Evolutionary conservation across 2,888 invertebrate species (phyloP).

Genomic region (Epistrophe grossulariae): DNA sequence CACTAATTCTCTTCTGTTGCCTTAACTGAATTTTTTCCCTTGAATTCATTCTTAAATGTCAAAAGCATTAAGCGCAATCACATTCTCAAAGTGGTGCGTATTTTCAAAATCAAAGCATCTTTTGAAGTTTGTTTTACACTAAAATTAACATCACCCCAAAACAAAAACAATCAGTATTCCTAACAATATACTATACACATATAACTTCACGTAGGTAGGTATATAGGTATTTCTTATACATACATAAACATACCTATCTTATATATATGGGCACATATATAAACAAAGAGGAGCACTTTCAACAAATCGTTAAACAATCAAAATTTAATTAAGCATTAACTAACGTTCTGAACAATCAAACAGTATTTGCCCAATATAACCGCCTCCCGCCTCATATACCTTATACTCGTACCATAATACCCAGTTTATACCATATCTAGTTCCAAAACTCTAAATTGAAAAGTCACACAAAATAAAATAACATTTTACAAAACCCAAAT

Average conservation of each 20-base stretch:
- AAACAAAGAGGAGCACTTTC: conserved; percentile 50
- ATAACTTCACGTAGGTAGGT: background rate
- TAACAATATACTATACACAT: no score
- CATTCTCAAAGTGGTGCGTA: conserved; percentile 25
- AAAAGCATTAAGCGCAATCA: conserved; percentile 48
- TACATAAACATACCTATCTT: no score
- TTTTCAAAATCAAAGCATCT: conserved; percentile 57
- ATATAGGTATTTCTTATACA: no score
- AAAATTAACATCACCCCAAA: conserved; percentile 6
- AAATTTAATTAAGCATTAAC: conserved; percentile 76
- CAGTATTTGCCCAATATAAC: conserved; percentile 64
- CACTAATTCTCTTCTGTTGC: no score
- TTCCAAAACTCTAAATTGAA: conserved; percentile 44
- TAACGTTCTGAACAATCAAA: conserved; percentile 71
- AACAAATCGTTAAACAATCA: conserved; percentile 75
- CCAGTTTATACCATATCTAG: background rate
- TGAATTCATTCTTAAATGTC: conserved; percentile 33
- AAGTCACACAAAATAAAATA: conserved; percentile 74
- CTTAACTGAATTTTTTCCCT: no score
- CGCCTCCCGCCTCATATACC: background rate
- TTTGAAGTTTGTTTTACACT: conserved; percentile 51
- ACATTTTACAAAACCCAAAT: conserved; percentile 48
- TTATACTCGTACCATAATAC: no score
- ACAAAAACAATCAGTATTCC: conserved; percentile 23
- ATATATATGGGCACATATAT: no score